These are phyloP conservation scores for Euleptes europaea DNA, from an alignment of 2,113 vertebrate genomes.

Conservation along the genomic window DNA sequence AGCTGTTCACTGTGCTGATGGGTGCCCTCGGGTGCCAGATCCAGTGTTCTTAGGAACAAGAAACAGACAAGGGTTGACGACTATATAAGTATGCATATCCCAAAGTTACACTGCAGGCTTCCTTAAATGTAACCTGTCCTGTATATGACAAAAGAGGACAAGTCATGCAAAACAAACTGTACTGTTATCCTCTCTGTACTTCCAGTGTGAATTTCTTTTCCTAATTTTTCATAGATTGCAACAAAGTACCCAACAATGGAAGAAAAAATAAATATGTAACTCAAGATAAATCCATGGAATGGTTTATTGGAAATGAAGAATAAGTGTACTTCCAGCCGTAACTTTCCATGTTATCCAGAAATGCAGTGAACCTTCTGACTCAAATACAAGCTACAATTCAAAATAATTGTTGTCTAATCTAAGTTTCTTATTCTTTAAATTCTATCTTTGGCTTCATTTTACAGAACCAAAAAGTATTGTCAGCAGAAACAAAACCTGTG, in stretches of 20 bases:
- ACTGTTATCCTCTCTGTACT: neutral
- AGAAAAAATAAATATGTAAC: constrained; percentile 50
- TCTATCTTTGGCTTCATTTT: constrained; percentile 7
- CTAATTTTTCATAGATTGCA: constrained; percentile 67
- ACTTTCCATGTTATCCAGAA: constrained; percentile 31
- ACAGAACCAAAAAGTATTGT: constrained; percentile 27
- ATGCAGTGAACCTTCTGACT: constrained; percentile 14
- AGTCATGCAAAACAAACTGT: neutral
- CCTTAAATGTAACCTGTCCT: neutral
- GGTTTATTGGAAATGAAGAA: constrained; percentile 83
- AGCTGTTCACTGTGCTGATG: no score
- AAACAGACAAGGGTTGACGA: neutral
- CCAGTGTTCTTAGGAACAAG: no score
- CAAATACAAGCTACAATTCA: constrained; percentile 30
- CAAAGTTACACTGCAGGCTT: neutral
- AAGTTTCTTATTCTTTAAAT: constrained; percentile 11
- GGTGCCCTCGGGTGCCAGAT: no score
- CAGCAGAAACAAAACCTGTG: constrained; percentile 37
- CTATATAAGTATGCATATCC: neutral
- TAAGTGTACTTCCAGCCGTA: constrained; percentile 45
- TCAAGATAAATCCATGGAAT: constrained; percentile 84
- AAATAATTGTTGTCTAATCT: constrained; percentile 18
- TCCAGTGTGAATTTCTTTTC: constrained; percentile 5
- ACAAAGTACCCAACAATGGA: constrained; percentile 64
- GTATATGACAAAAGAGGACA: neutral